Conservation (phyloP, 2,797 vertebrate genomes). For the Mareca strepera region DNA sequence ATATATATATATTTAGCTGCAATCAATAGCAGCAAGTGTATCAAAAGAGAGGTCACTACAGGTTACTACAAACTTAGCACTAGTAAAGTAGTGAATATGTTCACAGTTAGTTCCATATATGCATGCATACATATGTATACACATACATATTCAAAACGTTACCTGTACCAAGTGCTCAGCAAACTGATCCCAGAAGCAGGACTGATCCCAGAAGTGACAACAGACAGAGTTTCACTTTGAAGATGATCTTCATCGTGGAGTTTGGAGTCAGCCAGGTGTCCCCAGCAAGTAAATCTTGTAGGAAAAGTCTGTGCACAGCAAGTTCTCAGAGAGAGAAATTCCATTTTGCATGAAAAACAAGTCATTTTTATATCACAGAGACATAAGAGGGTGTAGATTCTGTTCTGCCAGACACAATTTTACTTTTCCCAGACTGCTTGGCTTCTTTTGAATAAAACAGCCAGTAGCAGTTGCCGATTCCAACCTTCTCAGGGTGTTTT, state of each 20-base stretch:
- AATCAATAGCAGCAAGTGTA: too few relatives aligned
- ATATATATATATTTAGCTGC: neutral
- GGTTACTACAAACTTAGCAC: neutral
- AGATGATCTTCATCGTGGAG: neutral
- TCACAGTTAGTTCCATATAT: too few relatives aligned
- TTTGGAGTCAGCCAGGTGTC: neutral
- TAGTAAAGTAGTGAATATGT: neutral
- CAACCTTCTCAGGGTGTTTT: neutral
- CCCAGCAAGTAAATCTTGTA: neutral
- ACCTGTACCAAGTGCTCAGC: too few relatives aligned
- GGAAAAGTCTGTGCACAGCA: neutral
- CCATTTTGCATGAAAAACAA: neutral
- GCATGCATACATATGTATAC: too few relatives aligned
- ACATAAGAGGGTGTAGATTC: neutral
- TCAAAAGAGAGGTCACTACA: neutral
- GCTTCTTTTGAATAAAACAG: neutral
- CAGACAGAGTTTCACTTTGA: neutral
- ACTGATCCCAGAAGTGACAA: neutral
- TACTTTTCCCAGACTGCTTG: neutral
- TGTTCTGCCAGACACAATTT: neutral
- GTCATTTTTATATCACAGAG: neutral
- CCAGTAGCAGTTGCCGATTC: neutral
- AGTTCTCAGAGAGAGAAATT: neutral
- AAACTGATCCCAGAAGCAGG: too few relatives aligned
- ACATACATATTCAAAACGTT: neutral